Conservation (phyloP, 2,888 invertebrate genomes). For the Lamellibrachia satsuma region DNA sequence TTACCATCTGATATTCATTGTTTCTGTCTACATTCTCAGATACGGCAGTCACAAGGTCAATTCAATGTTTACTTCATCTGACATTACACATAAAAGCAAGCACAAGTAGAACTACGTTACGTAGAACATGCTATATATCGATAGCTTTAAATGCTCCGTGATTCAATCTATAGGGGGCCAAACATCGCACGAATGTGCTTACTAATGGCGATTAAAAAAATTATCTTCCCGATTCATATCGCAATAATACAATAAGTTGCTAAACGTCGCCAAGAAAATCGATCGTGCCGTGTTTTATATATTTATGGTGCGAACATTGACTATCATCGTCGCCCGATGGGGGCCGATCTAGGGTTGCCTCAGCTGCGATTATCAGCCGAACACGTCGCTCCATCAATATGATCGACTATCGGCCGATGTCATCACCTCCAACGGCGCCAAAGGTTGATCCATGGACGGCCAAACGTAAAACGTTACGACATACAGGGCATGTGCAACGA, state of each 20-base stretch:
- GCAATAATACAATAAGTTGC: not conserved
- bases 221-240: not conserved
- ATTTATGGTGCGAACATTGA: not conserved
- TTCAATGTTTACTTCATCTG: too few species aligned
- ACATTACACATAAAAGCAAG: too few species aligned
- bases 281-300: not conserved
- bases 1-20: too few species aligned
- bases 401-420: not conserved
- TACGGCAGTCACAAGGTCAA: too few species aligned
- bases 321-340: not conserved
- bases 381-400: not conserved
- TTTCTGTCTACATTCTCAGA: too few species aligned
- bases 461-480: not conserved
- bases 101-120: too few species aligned
- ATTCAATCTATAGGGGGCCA: too few species aligned
- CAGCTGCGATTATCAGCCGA: not conserved
- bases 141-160: too few species aligned
- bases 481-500: not conserved
- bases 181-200: not conserved
- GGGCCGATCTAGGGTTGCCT: not conserved
- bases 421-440: not conserved
- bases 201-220: not conserved
- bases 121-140: too few species aligned
- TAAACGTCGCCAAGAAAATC: not conserved
- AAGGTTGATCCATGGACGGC: not conserved